Conservation (phyloP, 2,888 invertebrate species). For the Drosophila colorata region DNA sequence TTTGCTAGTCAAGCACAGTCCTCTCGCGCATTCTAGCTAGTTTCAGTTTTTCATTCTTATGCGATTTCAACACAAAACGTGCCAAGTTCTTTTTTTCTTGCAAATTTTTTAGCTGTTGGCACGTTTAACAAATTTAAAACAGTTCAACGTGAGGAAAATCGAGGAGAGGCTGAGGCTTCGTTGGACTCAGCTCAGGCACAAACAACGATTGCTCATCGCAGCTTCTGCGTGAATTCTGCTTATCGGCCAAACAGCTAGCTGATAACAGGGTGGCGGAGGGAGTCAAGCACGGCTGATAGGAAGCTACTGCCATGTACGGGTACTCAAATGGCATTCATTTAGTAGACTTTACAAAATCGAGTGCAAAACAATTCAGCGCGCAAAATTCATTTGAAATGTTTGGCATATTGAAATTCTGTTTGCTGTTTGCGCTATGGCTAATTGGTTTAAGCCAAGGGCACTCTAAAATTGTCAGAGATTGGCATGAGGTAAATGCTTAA, state of each 20-base stretch:
- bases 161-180: conserved; percentile 13
- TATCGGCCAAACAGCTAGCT: conserved; percentile 29
- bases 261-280: conserved; percentile 27
- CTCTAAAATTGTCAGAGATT: conserved; percentile 8
- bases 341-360: conserved; percentile 24
- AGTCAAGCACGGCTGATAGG: conserved; percentile 12
- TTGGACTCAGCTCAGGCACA: not conserved
- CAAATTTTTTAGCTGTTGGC: conserved; percentile 53
- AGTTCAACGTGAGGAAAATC: conserved; percentile 53
- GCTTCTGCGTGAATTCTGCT: conserved; percentile 12
- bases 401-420: conserved; percentile 25
- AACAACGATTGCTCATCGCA: conserved; percentile 14
- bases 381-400: conserved; percentile 50
- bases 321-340: conserved; percentile 10
- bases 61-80: conserved; percentile 79
- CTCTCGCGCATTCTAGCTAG: conserved; percentile 16
- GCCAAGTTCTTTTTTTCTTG: conserved; percentile 47
- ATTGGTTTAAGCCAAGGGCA: conserved; percentile 59
- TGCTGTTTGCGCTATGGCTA: conserved; percentile 46
- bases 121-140: conserved; percentile 69
- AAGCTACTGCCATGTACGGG: not conserved
- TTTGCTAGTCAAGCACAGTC: not conserved
- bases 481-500: conserved; percentile 34
- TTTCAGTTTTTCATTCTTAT: conserved; percentile 39
- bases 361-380: conserved; percentile 19